Percentiles rank a stretch among this genome's conserved stretches.
phyloP scores from a whole-genome alignment of 2,888 invertebrate species.

The Hypsopygia costalis region DNA sequence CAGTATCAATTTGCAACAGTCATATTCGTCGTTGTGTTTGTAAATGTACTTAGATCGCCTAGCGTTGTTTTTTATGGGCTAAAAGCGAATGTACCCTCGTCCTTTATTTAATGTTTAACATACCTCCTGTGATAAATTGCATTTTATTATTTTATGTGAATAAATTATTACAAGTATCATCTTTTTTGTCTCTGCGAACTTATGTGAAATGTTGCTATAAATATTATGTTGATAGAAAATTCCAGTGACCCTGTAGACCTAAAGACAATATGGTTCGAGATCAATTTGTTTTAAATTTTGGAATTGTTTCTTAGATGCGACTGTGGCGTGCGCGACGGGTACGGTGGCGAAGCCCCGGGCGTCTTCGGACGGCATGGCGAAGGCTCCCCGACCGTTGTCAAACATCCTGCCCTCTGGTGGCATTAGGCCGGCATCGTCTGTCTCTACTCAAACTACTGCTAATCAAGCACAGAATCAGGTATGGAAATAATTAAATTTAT shows the following conservation, averaged over 20 bases:
- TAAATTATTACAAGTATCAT: background rate
- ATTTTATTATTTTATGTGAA: background rate
- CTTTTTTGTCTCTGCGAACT: background rate
- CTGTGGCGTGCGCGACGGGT: slow-evolving; percentile 59
- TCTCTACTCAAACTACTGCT: slow-evolving; percentile 89
- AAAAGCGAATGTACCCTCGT: no score
- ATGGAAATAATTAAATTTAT: slow-evolving; percentile 9
- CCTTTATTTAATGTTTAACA: no score
- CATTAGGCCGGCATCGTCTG: slow-evolving; percentile 89
- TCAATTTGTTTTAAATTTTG: background rate
- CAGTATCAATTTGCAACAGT: slow-evolving; percentile 40
- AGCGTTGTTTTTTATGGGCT: no score
- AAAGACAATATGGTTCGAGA: no score
- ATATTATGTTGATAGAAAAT: no score
- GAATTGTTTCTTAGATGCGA: slow-evolving; percentile 37
- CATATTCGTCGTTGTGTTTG: no score
- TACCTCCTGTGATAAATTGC: background rate
- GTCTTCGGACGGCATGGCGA: slow-evolving; percentile 56
- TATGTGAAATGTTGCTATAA: no score
- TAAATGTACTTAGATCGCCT: no score
- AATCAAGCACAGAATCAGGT: slow-evolving; percentile 79
- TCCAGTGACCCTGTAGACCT: no score
- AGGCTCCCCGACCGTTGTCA: slow-evolving; percentile 69
- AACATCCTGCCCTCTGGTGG: slow-evolving; percentile 82
- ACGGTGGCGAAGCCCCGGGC: slow-evolving; percentile 60